Evolutionary conservation across 2,113 vertebrate genomes (phyloP).

Genomic region (Blennius ocellaris): DNA sequence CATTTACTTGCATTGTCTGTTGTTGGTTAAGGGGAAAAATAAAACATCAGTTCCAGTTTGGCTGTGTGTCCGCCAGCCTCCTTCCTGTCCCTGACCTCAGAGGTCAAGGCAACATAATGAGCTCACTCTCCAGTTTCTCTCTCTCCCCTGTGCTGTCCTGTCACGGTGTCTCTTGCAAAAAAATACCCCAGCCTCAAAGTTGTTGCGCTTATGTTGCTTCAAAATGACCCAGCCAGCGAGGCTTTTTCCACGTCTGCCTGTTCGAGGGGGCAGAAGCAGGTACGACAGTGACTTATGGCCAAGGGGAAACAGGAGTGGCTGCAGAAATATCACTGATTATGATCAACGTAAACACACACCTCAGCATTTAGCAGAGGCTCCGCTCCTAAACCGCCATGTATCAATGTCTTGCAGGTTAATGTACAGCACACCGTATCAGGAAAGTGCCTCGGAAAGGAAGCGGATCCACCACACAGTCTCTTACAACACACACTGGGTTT

Average conservation of each 20-base stretch:
- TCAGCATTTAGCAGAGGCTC: constrained; percentile 37
- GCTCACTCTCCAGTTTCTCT: constrained; percentile 52
- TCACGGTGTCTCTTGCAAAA: constrained; percentile 24
- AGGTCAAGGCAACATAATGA: constrained; percentile 72
- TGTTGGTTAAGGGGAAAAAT: constrained; percentile 1
- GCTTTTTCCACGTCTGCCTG: constrained; percentile 29
- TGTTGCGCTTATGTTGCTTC: constrained; percentile 39
- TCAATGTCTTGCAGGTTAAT: constrained; percentile 31
- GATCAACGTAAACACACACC: constrained; percentile 45
- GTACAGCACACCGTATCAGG: constrained; percentile 22
- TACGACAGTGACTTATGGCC: constrained; percentile 64
- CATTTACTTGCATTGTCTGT: constrained; percentile 19
- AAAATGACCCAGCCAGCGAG: constrained; percentile 9
- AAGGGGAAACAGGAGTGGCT: constrained; percentile 47
- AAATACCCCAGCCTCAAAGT: constrained; percentile 35
- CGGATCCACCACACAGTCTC: constrained; percentile 7
- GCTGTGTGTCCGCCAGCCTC: constrained; percentile 49
- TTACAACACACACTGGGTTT: constrained; percentile 15
- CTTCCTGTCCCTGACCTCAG: constrained; percentile 73
- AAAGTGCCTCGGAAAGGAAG: constrained; percentile 16
- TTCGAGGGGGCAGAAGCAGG: constrained; percentile 18
- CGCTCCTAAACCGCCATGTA: constrained; percentile 24
- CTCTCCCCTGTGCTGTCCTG: constrained; percentile 12
- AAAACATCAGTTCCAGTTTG: constrained; percentile 37
- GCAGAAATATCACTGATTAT: constrained; percentile 62